Conservation (phyloP, 2,113 vertebrate species). For the Neolamprologus hecqui region DNA sequence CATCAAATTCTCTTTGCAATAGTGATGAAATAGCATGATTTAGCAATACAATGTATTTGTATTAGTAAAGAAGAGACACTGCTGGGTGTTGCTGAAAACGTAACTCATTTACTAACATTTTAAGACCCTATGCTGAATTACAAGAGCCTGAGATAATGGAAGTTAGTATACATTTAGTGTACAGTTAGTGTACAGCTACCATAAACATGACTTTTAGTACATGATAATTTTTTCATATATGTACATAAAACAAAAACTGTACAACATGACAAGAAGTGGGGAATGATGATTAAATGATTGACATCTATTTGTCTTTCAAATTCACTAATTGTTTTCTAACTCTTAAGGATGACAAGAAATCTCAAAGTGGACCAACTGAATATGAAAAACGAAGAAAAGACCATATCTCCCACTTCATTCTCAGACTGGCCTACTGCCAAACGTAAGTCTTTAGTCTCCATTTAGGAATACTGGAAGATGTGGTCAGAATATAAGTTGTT, state of each 20-base stretch:
- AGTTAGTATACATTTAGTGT: not conserved
- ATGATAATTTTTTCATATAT: not conserved
- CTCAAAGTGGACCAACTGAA: conserved; percentile 30
- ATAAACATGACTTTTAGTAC: not conserved
- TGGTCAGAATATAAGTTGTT: not conserved
- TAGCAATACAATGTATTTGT: not conserved
- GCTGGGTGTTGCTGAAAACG: not conserved
- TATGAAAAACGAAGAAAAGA: conserved; percentile 86
- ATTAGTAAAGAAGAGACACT: not conserved
- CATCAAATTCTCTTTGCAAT: not conserved
- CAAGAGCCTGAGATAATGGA: not conserved
- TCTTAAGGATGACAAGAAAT: conserved; percentile 69
- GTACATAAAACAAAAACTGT: not conserved
- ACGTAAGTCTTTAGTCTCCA: conserved; percentile 71
- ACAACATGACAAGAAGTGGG: not conserved
- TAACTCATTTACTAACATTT: not conserved
- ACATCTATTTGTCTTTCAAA: not conserved
- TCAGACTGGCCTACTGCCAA: conserved; percentile 95
- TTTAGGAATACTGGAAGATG: not conserved
- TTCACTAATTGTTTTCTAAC: not conserved
- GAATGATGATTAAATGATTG: not conserved
- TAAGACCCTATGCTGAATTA: not conserved
- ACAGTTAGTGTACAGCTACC: not conserved
- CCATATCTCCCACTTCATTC: conserved; percentile 96
- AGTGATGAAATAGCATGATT: not conserved